Base-by-base conservation (phyloP, 1,140 invertebrate genomes). In the Cryptotermes secundus region DNA sequence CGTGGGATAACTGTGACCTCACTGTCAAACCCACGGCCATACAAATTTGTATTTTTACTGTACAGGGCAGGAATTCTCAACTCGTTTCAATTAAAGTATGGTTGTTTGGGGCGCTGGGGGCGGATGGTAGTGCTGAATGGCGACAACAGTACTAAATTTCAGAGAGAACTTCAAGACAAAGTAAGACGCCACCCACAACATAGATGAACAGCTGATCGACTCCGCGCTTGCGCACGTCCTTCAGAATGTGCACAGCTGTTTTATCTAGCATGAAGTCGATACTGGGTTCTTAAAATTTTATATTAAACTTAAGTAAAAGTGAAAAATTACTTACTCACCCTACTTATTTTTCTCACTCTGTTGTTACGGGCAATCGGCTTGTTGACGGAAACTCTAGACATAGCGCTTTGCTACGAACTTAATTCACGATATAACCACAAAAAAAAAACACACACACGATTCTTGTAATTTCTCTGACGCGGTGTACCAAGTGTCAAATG, bases 311-410 rank as follows among this genome's bases (percentile, higher is more conserved):
- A 1, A 49, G 3, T 49, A 19, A 49, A n/a, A 49, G 16, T 49
- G 1, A 3, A 49, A 31, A 65, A 10, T 16, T 72, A 3, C 0
- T 87, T 86, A 89, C 90, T 84, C 88, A 91, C 90, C 90, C 90
- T 90, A 85, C 90, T 91, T 86, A 91, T 91, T 87, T 91, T 91
- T 82, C 90, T 88, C 65, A 90, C 89, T 86, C 83, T 59, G 72
- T 80, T 84, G 72, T 65, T 84, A 22, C 90, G 88, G 83, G 88
- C 88, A 87, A 90, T 89, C 83, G 90, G 90, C 88, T 90, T 91
- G 88, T 89, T 91, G 86, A 91, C 88, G 86, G 90, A 90, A 85
- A 89, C 89, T 85, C 89, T 88, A 88, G 90, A 91, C 90, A 91
- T 90, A 34, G 42, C 31, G 83, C 49, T 1, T 72, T n/a, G 0